Base-by-base conservation (phyloP, 2,888 invertebrate genomes). In the Drosophila testacea region DNA sequence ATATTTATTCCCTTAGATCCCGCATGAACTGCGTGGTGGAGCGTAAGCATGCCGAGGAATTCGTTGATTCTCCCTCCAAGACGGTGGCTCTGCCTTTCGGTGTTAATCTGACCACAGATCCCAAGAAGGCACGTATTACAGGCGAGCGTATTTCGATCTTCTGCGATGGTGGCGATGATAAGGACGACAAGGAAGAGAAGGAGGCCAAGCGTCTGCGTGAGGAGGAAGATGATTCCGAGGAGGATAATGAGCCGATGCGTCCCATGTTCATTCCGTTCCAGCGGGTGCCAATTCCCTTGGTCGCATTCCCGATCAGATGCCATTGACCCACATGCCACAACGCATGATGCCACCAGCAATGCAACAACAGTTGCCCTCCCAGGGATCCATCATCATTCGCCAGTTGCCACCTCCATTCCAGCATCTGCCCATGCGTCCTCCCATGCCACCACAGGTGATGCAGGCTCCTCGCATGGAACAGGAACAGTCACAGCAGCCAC, bases 21-120 rank as follows among this genome's bases (percentile, higher is more conserved):
- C 95, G 96, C 92, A 97, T 97, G 95, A 97, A 97, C 93, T 98
- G 97, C 92, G 95, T 97, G 27, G 97, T 97, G 44, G 97, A 97
- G 92, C 96, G 96, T 91, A 96, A 97, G 81, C 95, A 95, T 76
- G 95, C 96, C 56, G 97, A 97, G 89, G 97, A 97, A 91, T 94
- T 97, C 32, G 95, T 96, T 86, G 96, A 97, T 78, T 95, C 96
- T 75, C 95, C 95, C 86, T 93, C 95, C 0, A 95, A 95, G 90
- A 94, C 94, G 5, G 92, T 95, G 46, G 93, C 94, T 55, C 92
- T 95, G 69, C 95, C 95, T 22, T 95, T 95, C 88, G 95, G 95
- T 73, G 92, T 95, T 54, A 95, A 95, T 87, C 91, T 95, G 74
- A 95, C 94, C 70, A 96, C 96, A 34, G 96, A 96, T 91, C 95